phyloP scores from a whole-genome alignment of 2,888 invertebrate genomes.

The Sylvicola fuscatus region DNA sequence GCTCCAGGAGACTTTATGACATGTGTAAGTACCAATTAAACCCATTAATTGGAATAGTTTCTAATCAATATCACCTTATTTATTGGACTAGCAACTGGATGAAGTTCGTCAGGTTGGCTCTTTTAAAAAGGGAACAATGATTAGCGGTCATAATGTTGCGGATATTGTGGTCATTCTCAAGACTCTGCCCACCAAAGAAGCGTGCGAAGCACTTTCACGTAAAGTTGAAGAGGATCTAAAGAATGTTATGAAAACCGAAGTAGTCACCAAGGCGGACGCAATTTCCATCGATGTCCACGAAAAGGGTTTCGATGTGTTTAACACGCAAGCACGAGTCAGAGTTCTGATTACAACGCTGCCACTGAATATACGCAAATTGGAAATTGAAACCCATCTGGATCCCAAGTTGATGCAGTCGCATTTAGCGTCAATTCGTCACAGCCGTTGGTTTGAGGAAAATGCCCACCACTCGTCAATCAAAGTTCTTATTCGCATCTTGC shows the following conservation, averaged over 20 bases:
- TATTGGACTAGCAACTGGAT: constrained; percentile 70
- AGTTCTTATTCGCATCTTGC: constrained; percentile 79
- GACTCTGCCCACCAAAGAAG: constrained; percentile 88
- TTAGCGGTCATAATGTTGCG: constrained; percentile 85
- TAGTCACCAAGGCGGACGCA: constrained; percentile 36
- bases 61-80: no score
- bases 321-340: constrained; percentile 65
- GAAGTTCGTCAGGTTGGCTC: constrained; percentile 95
- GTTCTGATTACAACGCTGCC: constrained; percentile 87
- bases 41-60: no score
- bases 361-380: constrained; percentile 81
- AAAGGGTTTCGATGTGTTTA: constrained; percentile 76
- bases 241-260: constrained; percentile 39
- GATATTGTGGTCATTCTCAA: constrained; percentile 94
- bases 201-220: constrained; percentile 77
- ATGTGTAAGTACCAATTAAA: constrained; percentile 48
- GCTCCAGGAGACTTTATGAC: constrained; percentile 88
- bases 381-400: constrained; percentile 63
- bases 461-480: constrained; percentile 94
- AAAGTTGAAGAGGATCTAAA: constrained; percentile 78
- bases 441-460: constrained; percentile 96
- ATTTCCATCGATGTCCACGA: constrained; percentile 33
- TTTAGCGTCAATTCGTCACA: constrained; percentile 83
- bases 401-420: constrained; percentile 69
- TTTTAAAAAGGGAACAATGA: constrained; percentile 95